Evolutionary conservation across 1,140 invertebrate genomes (phyloP).

Genomic region (Trichomalopsis sarcophagae): DNA sequence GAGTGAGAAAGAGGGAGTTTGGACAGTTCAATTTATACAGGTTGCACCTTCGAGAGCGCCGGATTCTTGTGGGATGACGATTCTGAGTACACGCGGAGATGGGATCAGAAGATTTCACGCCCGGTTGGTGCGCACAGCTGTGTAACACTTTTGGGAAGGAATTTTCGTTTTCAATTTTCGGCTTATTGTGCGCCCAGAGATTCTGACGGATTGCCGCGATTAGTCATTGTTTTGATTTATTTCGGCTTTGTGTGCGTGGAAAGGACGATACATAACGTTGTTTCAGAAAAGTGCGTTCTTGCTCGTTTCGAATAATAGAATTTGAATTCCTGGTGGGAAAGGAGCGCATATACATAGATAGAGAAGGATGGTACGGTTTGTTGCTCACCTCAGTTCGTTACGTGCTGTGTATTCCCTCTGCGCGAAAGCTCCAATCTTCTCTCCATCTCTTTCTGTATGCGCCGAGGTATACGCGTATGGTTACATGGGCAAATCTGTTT

Average conservation of each 20-base stretch:
- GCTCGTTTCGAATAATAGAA: not conserved
- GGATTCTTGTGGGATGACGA: slow-evolving; percentile 6
- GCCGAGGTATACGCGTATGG: not conserved
- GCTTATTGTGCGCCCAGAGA: not conserved
- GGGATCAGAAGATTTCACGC: slow-evolving; percentile 52
- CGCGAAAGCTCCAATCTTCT: not conserved
- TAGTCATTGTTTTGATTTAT: slow-evolving; percentile 21
- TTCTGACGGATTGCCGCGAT: not conserved
- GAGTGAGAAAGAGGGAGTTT: not conserved
- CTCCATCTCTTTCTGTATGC: not conserved
- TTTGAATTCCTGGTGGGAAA: not conserved
- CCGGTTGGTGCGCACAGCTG: not conserved
- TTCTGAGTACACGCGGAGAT: slow-evolving; percentile 1
- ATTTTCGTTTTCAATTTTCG: slow-evolving; percentile 19
- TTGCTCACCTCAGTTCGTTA: slow-evolving; percentile 24
- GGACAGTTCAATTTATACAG: slow-evolving; percentile 19
- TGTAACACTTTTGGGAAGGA: slow-evolving; percentile 12
- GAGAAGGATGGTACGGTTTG: slow-evolving; percentile 7
- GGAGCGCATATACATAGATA: not conserved
- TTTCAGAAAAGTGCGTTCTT: not conserved
- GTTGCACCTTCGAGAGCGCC: not conserved
- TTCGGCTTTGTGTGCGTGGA: not conserved
- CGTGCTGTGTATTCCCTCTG: slow-evolving; percentile 8
- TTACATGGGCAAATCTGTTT: not conserved
- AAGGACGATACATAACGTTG: not conserved